Percentiles rank a stretch among this genome's conserved stretches.
Evolutionary conservation across 2,888 invertebrate species (phyloP).

Genomic region (Cephalotes varians): DNA sequence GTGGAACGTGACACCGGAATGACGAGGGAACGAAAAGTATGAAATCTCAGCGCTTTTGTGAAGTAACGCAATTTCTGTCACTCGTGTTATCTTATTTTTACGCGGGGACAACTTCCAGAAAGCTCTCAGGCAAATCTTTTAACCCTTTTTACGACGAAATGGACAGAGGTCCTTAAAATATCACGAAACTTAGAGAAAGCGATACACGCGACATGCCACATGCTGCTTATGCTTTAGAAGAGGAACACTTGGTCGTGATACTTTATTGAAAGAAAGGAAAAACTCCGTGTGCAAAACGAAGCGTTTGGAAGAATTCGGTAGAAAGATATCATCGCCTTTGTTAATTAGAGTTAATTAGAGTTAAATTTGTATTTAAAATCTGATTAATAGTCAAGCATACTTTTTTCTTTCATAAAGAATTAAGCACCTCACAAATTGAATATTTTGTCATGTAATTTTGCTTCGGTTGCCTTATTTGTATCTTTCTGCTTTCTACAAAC

Average conservation of each 20-base stretch:
- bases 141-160: conserved; percentile 20
- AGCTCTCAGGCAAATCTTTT: conserved; percentile 17
- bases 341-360: background rate
- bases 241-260: background rate
- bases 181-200: conserved; percentile 17
- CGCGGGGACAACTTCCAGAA: background rate
- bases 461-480: background rate
- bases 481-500: background rate
- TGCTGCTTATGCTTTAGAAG: conserved; percentile 27
- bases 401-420: background rate
- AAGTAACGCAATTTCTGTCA: conserved; percentile 2
- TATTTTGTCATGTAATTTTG: background rate
- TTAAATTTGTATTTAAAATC: conserved; percentile 1
- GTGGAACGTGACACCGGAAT: conserved; percentile 1
- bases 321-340: background rate
- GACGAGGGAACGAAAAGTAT: conserved; percentile 10
- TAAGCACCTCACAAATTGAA: conserved; percentile 15
- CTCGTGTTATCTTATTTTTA: conserved; percentile 42
- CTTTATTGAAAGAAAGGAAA: background rate
- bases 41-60: background rate
- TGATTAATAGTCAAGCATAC: conserved; percentile 1
- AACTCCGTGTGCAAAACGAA: background rate
- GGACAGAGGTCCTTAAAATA: conserved; percentile 9
- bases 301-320: conserved; percentile 12
- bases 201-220: conserved; percentile 18